phyloP scores from a whole-genome alignment of 2,888 invertebrate genomes.

The Spilarctia lutea region DNA sequence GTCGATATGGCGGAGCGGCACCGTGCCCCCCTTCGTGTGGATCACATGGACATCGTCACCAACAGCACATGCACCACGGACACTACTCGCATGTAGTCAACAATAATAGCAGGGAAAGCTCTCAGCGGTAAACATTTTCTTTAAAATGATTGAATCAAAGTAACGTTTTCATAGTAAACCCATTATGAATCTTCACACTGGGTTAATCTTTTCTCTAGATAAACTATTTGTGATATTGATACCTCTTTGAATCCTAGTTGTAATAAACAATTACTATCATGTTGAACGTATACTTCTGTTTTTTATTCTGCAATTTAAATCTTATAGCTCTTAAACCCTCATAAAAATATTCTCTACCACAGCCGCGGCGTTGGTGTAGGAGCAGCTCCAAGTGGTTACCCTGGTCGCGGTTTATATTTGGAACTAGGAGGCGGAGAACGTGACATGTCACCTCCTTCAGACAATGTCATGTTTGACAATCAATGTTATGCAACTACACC shows the following conservation, averaged over 20 bases:
- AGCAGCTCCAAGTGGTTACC: conserved; percentile 87
- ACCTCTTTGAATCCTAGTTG: neutral
- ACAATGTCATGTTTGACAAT: conserved; percentile 97
- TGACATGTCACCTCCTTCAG: conserved; percentile 94
- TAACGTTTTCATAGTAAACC: neutral
- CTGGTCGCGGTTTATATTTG: conserved; percentile 91
- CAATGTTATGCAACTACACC: conserved; percentile 98
- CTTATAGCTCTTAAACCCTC: neutral
- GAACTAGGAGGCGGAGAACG: conserved; percentile 90
- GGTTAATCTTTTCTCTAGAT: neutral
- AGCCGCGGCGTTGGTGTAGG: conserved; percentile 82
- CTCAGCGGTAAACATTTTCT: conserved; percentile 85
- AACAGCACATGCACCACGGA: conserved; percentile 84
- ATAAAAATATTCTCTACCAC: neutral
- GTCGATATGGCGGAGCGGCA: conserved; percentile 88
- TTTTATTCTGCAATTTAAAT: neutral
- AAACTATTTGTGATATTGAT: neutral
- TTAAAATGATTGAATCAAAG: neutral
- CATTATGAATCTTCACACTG: neutral
- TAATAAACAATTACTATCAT: neutral
- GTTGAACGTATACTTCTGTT: neutral
- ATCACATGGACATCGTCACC: conserved; percentile 86
- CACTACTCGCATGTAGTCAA: conserved; percentile 81
- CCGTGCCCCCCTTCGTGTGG: conserved; percentile 88
- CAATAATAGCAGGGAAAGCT: conserved; percentile 88